phyloP scores from a whole-genome alignment of 2,888 invertebrate genomes.

The Torymus texanus region DNA sequence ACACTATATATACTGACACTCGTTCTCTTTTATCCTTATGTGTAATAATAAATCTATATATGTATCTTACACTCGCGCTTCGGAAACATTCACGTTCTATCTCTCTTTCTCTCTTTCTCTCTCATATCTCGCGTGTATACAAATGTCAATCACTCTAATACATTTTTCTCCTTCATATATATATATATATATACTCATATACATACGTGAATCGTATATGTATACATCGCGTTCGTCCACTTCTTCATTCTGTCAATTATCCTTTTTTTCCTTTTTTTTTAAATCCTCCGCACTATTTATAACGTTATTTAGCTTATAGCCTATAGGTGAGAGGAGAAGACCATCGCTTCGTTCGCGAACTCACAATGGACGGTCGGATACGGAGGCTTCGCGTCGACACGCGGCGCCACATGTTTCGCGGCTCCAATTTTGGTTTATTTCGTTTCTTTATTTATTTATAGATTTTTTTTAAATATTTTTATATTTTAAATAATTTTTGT shows the following conservation, averaged over 20 bases:
- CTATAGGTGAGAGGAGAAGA: conserved; percentile 65
- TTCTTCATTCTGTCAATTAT: too few relatives aligned
- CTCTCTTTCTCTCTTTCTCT: neutral
- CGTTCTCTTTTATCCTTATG: neutral
- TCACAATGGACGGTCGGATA: conserved; percentile 62
- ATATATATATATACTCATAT: conserved; percentile 43
- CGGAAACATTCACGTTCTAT: neutral
- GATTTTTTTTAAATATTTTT: conserved; percentile 45
- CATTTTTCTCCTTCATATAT: conserved; percentile 21
- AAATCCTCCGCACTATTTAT: conserved; percentile 13
- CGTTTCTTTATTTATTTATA: conserved; percentile 14
- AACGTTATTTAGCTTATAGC: conserved; percentile 56
- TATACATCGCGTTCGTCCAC: conserved; percentile 1
- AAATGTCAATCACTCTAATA: conserved; percentile 38
- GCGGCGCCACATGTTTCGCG: conserved; percentile 70
- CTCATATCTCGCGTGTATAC: conserved; percentile 37
- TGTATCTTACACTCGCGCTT: conserved; percentile 16
- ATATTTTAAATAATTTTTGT: neutral
- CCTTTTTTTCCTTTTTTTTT: conserved; percentile 10
- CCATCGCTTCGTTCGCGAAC: conserved; percentile 65
- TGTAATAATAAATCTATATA: conserved; percentile 47
- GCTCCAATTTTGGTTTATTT: conserved; percentile 56
- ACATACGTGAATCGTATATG: conserved; percentile 35
- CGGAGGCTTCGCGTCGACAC: conserved; percentile 58
- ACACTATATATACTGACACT: conserved; percentile 14